Conservation (phyloP, 2,113 vertebrate species). For the Zosterops lateralis region DNA sequence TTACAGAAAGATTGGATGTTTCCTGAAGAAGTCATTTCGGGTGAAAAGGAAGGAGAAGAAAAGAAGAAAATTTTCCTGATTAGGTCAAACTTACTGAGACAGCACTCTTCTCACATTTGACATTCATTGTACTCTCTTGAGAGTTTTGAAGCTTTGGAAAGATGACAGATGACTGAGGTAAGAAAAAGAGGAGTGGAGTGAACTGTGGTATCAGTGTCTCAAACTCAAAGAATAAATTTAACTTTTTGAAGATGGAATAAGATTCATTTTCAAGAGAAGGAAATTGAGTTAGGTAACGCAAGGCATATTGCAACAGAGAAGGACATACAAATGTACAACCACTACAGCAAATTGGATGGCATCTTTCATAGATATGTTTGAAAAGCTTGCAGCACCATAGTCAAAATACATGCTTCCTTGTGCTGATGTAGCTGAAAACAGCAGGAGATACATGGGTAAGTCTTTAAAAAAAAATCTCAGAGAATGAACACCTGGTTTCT, state of each 20-base stretch:
- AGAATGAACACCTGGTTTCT: constrained; percentile 53
- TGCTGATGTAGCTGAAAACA: background rate
- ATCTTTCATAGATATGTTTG: background rate
- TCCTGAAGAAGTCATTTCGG: constrained; percentile 49
- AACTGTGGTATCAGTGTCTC: background rate
- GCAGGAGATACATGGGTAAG: background rate
- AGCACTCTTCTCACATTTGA: constrained; percentile 12
- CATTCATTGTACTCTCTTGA: background rate
- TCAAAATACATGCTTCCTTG: background rate
- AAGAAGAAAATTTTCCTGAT: constrained; percentile 27
- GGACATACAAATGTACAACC: background rate
- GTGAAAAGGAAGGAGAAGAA: constrained; percentile 41
- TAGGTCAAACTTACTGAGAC: constrained; percentile 22
- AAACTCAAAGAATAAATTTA: constrained; percentile 3
- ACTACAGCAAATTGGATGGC: background rate
- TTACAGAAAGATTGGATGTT: constrained; percentile 34
- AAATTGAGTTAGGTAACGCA: background rate
- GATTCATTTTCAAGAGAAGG: background rate
- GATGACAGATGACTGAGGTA: constrained; percentile 33
- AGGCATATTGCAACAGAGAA: background rate
- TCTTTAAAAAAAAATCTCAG: background rate
- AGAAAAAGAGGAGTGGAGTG: background rate
- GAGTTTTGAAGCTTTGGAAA: constrained; percentile 35
- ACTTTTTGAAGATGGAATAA: background rate
- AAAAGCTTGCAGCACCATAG: background rate